These are phyloP conservation scores for Drosophila tripunctata DNA, from an alignment of 2,888 invertebrate genomes.

Conservation along the genomic window DNA sequence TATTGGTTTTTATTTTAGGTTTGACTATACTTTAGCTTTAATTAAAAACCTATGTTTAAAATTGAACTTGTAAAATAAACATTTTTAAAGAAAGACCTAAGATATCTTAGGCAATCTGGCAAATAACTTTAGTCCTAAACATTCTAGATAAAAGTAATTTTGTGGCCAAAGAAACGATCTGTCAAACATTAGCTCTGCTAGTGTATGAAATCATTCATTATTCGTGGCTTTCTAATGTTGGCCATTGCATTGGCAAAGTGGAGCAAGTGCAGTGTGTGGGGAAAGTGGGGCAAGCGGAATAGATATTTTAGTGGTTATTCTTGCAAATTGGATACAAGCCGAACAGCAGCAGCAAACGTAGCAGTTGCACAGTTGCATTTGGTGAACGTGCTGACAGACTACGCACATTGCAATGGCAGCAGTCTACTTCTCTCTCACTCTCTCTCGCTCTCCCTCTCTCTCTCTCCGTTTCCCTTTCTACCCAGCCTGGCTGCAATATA, in stretches of 20 bases:
- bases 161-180: no score
- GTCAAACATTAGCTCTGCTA: not conserved
- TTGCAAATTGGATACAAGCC: slow-evolving; percentile 54
- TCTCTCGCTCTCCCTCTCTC: not conserved
- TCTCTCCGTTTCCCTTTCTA: not conserved
- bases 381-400: slow-evolving; percentile 57
- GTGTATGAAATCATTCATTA: not conserved
- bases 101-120: no score
- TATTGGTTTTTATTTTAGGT: no score
- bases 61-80: no score
- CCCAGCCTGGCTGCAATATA: slow-evolving; percentile 62
- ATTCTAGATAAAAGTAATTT: no score
- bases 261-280: not conserved
- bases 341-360: slow-evolving; percentile 28
- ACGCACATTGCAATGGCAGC: slow-evolving; percentile 11
- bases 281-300: not conserved
- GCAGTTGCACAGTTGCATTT: no score
- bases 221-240: slow-evolving; percentile 9
- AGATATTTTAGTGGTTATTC: slow-evolving; percentile 41
- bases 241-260: slow-evolving; percentile 4
- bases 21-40: no score
- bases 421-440: not conserved
- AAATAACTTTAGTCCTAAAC: no score
- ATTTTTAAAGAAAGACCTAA: no score
- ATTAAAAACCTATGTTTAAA: no score